Evolutionary conservation across 2,113 vertebrate genomes (phyloP).

Genomic region (Neofelis nebulosa): DNA sequence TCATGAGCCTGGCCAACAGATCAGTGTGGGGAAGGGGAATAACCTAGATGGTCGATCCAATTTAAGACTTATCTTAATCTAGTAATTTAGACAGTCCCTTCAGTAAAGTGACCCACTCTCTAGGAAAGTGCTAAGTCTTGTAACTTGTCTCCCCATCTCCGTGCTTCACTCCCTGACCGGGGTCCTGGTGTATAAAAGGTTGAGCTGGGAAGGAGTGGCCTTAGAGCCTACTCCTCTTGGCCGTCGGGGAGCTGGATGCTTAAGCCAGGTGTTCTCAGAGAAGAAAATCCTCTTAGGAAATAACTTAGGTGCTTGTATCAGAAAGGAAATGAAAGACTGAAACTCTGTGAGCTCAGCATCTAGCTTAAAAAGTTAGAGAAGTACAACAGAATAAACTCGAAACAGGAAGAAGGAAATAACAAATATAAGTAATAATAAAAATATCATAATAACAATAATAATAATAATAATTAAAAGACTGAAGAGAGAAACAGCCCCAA

Average conservation of each 20-base stretch:
- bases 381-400: not conserved
- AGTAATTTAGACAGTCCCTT: not conserved
- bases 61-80: not conserved
- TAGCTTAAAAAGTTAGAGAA: not conserved
- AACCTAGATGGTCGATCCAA: not conserved
- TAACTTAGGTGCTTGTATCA: not conserved
- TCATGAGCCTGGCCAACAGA: not conserved
- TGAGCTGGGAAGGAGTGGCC: not conserved
- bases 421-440: not conserved
- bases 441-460: not conserved
- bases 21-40: not conserved
- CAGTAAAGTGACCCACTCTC: not conserved
- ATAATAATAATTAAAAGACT: not conserved
- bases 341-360: not conserved
- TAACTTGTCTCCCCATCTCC: not conserved
- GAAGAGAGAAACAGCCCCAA: not conserved
- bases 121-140: not conserved
- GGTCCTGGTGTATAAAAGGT: not conserved
- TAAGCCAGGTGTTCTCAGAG: not conserved
- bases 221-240: not conserved
- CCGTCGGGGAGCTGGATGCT: not conserved
- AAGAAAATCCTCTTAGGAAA: not conserved
- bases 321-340: not conserved
- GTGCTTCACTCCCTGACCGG: not conserved
- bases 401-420: not conserved